Base-by-base conservation (phyloP, 1,140 invertebrate genomes). In the Atta texana region DNA sequence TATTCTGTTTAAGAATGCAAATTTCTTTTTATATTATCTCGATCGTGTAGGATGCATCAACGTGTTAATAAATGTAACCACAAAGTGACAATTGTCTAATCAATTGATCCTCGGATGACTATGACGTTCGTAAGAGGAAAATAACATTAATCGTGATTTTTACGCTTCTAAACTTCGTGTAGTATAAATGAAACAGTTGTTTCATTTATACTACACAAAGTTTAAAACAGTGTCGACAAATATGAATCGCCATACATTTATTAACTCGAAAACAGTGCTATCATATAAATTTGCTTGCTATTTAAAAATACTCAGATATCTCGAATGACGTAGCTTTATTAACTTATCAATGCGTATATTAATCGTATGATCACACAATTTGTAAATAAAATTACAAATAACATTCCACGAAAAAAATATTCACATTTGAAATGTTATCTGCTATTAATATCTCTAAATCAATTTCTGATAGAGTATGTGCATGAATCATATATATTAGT, bases 141-240 rank as follows among this genome's bases (percentile, higher is more conserved):
- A 89, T 82, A 63, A 55, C 28, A 75, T 71, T n/a, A 69, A 44
- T 44, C 16, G 7, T 34, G 64, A 71, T 86, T 55, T 63, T 1
- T 34, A 0, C 18, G 28, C 44, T 51, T 49, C 31, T 72, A 28
- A 76, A 86, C 24, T 86, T 86, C 24, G 53, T 63, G 39, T 64
- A 76, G 74, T 55, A 69, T 49, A 7, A 72, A 57, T 31, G 16
- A 61, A 88, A 89, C 14, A 78, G 24, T 85, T 24, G 0, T 24
- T 24, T 24, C 0, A 24, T 24, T 24, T 24, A 24, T 24, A 24
- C 0, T 24, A 24, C 24, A 24, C 24, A 0, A 24, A 24, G 24
- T 24, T 24, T 24, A 24, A 24, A 24, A 24, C 24, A 24, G 28
- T 53, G 24, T 3, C 21, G 4, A 24, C 1, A 21, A 44, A 49